Base-by-base conservation (phyloP, 2,797 vertebrate species). In the Neomorphus geoffroyi region DNA sequence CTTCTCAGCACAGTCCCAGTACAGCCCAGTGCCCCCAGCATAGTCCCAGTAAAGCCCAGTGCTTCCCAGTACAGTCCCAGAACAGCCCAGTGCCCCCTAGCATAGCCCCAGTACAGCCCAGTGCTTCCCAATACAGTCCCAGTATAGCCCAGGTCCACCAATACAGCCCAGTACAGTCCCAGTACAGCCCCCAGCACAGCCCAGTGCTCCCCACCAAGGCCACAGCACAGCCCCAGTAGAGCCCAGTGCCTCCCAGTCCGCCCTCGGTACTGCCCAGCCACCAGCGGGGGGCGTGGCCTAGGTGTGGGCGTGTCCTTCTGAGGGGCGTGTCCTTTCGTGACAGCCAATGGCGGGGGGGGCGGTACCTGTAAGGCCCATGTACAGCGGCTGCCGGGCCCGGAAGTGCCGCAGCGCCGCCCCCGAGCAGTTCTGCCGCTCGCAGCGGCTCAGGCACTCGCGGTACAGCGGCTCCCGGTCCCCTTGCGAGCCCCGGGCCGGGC, bases 381-480 rank as follows among this genome's bases (percentile, higher is more conserved):
- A 99, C 43, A 98, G 98, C 83, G 99, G 99, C 96, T 99, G 99
- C 35, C 94, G 92, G n/a, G 98, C 98, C 95, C 99, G 98, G 96
- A 99, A 99, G 90, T 98, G 98, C 75, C 97, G 97, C 57, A 99
- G 98, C 35, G 98, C 98, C 56, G 96, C 97, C 57, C 99, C 99
- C 6, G 99, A 99, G 96, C 99, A 99, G 98, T 99, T 99, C 80
- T 98, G 98, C 86, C 98, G 98, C 91, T 99, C 98, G 93, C 99
- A 99, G 5, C 96, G 97, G 89, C 98, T 97, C 87, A 99, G 98
- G 94, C 99, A 99, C 92, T 99, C 98, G 28, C 99, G 98, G 97
- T 99, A 99, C 37, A 99, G 98, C 35, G 99, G 99, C 93, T 99
- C 99, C 93, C 99, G 99, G 94, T 99, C 99, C 37, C 99, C 99